phyloP scores from a whole-genome alignment of 1,140 invertebrate genomes.

The Gerris buenoi region DNA sequence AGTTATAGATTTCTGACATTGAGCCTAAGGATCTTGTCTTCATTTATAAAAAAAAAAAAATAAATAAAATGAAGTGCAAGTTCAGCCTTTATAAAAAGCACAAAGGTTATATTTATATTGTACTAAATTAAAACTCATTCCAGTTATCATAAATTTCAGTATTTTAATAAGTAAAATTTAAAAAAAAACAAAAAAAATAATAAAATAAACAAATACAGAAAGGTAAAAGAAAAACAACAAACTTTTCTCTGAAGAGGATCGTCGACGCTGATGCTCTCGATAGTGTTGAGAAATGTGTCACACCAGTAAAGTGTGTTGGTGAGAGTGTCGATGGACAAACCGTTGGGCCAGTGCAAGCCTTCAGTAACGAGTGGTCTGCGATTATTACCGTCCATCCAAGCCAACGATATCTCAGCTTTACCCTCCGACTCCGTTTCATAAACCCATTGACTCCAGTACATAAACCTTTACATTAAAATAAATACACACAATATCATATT shows the following conservation, averaged over 20 bases:
- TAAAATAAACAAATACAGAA: background rate
- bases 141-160: background rate
- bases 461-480: conserved; percentile 27
- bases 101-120: too few relatives aligned
- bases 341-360: conserved; percentile 38
- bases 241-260: background rate
- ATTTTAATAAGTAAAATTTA: too few relatives aligned
- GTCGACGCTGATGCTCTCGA: conserved; percentile 29
- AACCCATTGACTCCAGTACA: conserved; percentile 39
- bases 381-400: conserved; percentile 38
- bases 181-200: too few relatives aligned
- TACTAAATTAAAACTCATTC: too few relatives aligned
- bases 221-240: conserved; percentile 8
- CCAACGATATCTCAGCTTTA: conserved; percentile 32
- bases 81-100: too few relatives aligned
- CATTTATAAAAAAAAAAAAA: too few relatives aligned
- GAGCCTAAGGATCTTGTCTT: too few relatives aligned
- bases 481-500: too few relatives aligned
- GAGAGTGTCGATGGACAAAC: conserved; percentile 36
- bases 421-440: conserved; percentile 14
- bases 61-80: too few relatives aligned
- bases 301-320: conserved; percentile 38
- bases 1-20: too few relatives aligned
- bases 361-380: conserved; percentile 28
- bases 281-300: conserved; percentile 36